A percentile compares a stretch with the other conserved stretches of the same genome.
Evolutionary conservation across 1,140 invertebrate genomes (phyloP).

Genomic region (Caenorhabditis latens): DNA sequence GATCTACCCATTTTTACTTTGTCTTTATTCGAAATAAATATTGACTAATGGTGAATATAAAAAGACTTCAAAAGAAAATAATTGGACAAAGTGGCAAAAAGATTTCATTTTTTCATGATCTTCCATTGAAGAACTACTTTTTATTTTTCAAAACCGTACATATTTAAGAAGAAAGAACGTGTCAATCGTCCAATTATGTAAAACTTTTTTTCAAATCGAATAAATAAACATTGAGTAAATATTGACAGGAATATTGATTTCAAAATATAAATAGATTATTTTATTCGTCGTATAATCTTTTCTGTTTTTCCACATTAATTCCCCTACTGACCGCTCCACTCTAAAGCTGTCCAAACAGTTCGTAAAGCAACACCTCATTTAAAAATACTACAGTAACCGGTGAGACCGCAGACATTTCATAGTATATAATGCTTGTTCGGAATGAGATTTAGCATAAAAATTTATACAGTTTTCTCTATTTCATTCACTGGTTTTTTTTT

Average conservation of each 20-base stretch:
- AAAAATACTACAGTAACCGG: neutral
- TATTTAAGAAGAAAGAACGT: neutral
- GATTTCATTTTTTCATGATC: no score
- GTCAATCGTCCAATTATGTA: neutral
- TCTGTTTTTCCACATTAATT: conserved; percentile 16
- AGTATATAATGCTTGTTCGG: conserved; percentile 11
- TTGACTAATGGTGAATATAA: neutral
- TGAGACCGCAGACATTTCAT: neutral
- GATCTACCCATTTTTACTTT: neutral
- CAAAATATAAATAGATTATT: conserved; percentile 31
- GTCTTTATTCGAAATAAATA: neutral
- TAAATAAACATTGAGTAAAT: conserved; percentile 21
- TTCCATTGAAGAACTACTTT: no score
- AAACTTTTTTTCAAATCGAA: neutral
- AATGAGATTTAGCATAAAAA: neutral
- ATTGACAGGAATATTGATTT: conserved; percentile 16
- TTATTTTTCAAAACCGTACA: no score
- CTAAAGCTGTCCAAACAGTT: conserved; percentile 39
- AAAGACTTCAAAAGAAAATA: no score
- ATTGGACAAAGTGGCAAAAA: no score
- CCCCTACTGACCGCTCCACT: neutral
- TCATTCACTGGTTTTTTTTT: neutral
- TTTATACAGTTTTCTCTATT: neutral
- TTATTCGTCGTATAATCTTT: conserved; percentile 31
- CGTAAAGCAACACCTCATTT: conserved; percentile 32